Evolutionary conservation across 2,113 vertebrate species (phyloP), one percentile per base, ranked within the genome.

Genomic region (Poeciliopsis retropinna): DNA sequence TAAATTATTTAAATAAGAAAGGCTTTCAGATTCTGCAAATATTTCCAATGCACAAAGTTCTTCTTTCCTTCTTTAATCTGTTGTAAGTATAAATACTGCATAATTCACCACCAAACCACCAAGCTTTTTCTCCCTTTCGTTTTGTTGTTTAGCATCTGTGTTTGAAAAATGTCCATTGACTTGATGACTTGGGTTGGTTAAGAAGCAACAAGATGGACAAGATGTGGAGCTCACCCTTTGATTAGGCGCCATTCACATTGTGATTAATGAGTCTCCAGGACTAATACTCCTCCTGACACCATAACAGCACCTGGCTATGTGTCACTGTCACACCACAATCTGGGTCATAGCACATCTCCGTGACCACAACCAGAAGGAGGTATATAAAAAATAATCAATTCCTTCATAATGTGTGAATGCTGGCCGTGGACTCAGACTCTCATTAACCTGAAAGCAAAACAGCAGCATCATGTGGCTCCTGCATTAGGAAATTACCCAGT

Each of bases 241-340:
- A 89, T 90, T 83, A 85, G 80, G 76, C 82, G 78, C 51, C 63
- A 2, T 69, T 81, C 78, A 68, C 77, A 64, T 79, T 54, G 83
- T 89, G 85, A 92, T 88, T 87, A 90, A 92, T 86, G 89, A 87
- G 78, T 66, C 79, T 81, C 67, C 74, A 62, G 83, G 78, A 84
- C 85, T 82, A 87, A 87, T 83, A 84, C 72, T 66, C 78, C 78
- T 81, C 74, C 15, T 1, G 64, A 85, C 79, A 81, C 70, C 76
- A 69, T 66, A 82, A 73, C 84, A 75, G 83, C 75, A 86, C 80
- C 70, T 78, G 76, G 79, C 77, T 72, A 86, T 88, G 89, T 89
- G 88, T 90, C 91, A 88, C 82, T 91, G 87, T 92, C 88, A 75
- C 31, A 30, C 64, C 77, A 71, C 75, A 81, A 87, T 87, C 78